phyloP scores from a whole-genome alignment of 2,888 invertebrate genomes.

The Erannis defoliaria region DNA sequence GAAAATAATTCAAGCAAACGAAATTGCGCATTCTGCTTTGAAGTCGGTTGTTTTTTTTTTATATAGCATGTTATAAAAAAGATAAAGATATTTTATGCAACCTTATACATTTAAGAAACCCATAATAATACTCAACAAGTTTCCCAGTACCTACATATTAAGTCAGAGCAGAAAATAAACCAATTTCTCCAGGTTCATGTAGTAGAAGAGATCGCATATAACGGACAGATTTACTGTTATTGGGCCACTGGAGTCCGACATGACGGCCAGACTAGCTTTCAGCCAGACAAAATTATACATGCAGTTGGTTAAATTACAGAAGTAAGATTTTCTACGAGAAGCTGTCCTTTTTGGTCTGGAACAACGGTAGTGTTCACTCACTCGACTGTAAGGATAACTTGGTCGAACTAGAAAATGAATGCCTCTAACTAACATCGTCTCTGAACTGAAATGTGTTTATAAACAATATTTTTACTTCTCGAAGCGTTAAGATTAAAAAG shows the following conservation, averaged over 20 bases:
- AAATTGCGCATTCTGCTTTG: no score
- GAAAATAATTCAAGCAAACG: no score
- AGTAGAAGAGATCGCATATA: constrained; percentile 34
- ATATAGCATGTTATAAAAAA: no score
- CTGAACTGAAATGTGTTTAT: constrained; percentile 33
- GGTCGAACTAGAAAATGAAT: constrained; percentile 55
- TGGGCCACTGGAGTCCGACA: constrained; percentile 38
- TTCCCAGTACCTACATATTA: not conserved
- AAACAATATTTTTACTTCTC: constrained; percentile 38
- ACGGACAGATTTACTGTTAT: constrained; percentile 68
- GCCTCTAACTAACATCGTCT: constrained; percentile 26
- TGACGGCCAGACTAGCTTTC: constrained; percentile 22
- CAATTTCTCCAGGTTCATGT: constrained; percentile 27
- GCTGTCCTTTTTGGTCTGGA: not conserved
- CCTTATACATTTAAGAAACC: no score
- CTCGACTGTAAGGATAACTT: not conserved
- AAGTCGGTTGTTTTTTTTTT: no score
- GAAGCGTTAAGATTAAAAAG: constrained; percentile 10
- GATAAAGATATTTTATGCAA: no score
- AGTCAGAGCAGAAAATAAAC: constrained; percentile 26
- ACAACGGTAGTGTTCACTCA: not conserved
- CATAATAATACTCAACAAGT: not conserved
- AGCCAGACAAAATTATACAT: not conserved
- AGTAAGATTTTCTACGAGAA: not conserved
- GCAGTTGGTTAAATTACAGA: not conserved